Evolutionary conservation across 2,888 invertebrate species (phyloP), one percentile per base, ranked within the genome.

Genomic region (Panopea generosa): DNA sequence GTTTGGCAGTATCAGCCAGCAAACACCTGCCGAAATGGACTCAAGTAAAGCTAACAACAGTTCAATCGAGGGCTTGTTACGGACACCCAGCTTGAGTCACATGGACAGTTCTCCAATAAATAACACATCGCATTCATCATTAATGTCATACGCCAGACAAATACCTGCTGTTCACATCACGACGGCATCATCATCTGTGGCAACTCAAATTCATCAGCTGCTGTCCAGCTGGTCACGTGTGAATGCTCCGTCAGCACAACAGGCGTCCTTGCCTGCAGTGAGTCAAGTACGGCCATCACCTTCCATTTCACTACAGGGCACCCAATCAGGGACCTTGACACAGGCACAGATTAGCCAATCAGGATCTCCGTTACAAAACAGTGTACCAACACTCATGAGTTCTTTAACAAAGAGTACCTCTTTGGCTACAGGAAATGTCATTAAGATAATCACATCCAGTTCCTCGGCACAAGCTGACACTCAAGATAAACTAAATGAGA

Each of bases 161-260:
- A 75, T 78, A n/a, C 83, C 87, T 9, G 33, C 83, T 7, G 84
- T 87, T 9, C 86, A 87, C 47, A 72, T 87, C 20, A 86, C 87
- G 1, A 76, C 87, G 18, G 81, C 85, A 11, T 70, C 86, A 0
- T 70, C 86, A 9, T 69, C 86, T 14, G 71, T 78, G 78, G 68
- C 92, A 79, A 69, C 89, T 73, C 80, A 93, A 82, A 84, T 90
- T 68, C 88, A 93, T 84, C 84, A 93, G 87, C 90, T 90, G 2
- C 65, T 89, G 14, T 82, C 87, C 0, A 74, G 81, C 26, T 70
- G 84, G 7, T 79, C 80, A 14, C 70, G 66, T 29, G 62, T 75
- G 16, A 29, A 47, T 16, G 20, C 65, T 6, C 27, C 57, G 11
- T 26, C 69, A 11, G 22, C 55, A 11, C 43, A 69, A 1, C 9